These are phyloP conservation scores for Donacobius atricapilla DNA, from an alignment of 2,113 vertebrate species.

Conservation along the genomic window DNA sequence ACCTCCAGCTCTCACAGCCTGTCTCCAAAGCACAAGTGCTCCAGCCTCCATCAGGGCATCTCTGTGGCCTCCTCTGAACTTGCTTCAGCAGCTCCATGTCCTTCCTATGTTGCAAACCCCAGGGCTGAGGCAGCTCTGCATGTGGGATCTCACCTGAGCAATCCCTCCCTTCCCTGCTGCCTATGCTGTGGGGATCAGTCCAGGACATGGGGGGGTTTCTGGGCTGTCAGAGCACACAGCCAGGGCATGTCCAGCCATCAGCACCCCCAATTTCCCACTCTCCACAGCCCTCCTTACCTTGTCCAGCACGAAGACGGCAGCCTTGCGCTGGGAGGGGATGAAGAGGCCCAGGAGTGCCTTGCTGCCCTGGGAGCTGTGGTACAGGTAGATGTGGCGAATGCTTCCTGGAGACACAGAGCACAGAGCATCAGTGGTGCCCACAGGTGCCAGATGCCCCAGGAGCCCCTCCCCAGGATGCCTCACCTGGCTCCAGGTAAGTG, in stretches of 20 bases:
- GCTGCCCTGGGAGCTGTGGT: conserved; percentile 88
- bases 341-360: conserved; percentile 91
- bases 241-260: accelerated
- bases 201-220: accelerated
- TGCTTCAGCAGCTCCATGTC: accelerated
- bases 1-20: neutral
- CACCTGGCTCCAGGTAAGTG: conserved; percentile 94
- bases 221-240: accelerated
- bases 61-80: neutral
- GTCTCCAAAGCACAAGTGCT: neutral
- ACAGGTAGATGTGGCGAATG: conserved; percentile 95
- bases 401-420: conserved; percentile 75
- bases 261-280: neutral
- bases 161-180: neutral
- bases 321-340: conserved; percentile 91
- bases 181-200: accelerated
- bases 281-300: conserved; percentile 76
- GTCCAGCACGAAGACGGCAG: conserved; percentile 90
- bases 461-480: neutral
- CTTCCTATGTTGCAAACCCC: neutral
- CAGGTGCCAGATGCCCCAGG: accelerated
- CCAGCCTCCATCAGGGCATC: neutral
- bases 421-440: neutral
- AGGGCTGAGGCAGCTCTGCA: neutral
- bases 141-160: neutral